Percentiles rank a stretch among this genome's conserved stretches.
Evolutionary conservation across 1,140 invertebrate species (phyloP).

Genomic region (Cotesia glomerata): DNA sequence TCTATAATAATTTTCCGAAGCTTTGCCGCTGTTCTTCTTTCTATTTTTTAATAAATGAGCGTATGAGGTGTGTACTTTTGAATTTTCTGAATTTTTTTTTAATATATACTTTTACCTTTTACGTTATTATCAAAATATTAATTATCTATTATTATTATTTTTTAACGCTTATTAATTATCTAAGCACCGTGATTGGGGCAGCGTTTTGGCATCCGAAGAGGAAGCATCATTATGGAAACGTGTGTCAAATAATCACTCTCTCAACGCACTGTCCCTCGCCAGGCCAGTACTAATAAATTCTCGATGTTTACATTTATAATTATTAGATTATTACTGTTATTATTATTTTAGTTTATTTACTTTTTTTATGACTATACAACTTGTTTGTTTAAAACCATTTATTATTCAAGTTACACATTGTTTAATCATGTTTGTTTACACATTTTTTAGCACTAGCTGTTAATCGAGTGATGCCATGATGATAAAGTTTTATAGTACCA

Average conservation of each 20-base stretch:
- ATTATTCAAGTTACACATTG: too few relatives aligned
- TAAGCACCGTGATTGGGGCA: slow-evolving; percentile 88
- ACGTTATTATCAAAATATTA: neutral
- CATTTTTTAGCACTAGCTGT: too few relatives aligned
- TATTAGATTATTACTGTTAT: neutral
- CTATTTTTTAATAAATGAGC: too few relatives aligned
- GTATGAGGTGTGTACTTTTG: neutral
- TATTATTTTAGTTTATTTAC: neutral
- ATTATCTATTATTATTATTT: neutral
- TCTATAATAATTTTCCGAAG: too few relatives aligned
- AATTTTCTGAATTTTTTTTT: neutral
- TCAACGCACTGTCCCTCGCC: slow-evolving; percentile 86
- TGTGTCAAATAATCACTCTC: slow-evolving; percentile 83
- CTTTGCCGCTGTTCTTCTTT: too few relatives aligned
- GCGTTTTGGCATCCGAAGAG: slow-evolving; percentile 81
- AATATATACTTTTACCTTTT: neutral
- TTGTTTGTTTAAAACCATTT: too few relatives aligned
- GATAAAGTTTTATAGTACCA: neutral
- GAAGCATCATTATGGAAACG: slow-evolving; percentile 82
- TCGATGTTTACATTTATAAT: slow-evolving; percentile 3
- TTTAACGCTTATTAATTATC: slow-evolving; percentile 33
- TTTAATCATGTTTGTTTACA: too few relatives aligned
- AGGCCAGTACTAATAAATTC: slow-evolving; percentile 69
- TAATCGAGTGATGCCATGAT: neutral
- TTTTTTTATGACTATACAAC: too few relatives aligned